A percentile compares a stretch with the other conserved stretches of the same genome.
These are phyloP conservation scores for Danio jaintianensis DNA, from an alignment of 2,797 vertebrate species.

Conservation along the genomic window DNA sequence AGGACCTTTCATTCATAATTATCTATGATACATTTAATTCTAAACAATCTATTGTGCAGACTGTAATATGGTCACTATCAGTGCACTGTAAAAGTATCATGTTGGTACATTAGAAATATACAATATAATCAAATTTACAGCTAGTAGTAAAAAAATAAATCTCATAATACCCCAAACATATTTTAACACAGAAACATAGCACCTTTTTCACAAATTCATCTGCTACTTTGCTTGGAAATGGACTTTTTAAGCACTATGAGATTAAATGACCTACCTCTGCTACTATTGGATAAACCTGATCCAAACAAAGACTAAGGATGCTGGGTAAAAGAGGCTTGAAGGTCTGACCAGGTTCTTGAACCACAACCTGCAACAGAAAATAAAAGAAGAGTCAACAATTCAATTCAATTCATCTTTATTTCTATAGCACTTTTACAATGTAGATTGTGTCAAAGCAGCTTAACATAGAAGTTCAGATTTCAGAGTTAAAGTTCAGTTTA, in stretches of 20 bases:
- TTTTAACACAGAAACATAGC: not conserved
- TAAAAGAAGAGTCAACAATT: not conserved
- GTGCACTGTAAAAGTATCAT: not conserved
- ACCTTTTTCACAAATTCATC: not conserved
- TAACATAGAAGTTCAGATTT: too few species aligned
- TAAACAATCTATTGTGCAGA: too few species aligned
- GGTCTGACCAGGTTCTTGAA: slow-evolving; percentile 95
- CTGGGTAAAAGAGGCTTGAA: slow-evolving; percentile 97
- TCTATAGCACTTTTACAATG: too few species aligned
- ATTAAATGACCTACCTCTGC: slow-evolving; percentile 84
- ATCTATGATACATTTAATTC: too few species aligned
- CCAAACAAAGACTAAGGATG: slow-evolving; percentile 96
- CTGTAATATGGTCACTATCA: not conserved
- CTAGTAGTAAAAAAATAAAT: too few species aligned
- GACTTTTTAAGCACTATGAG: not conserved
- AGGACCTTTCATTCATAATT: too few species aligned
- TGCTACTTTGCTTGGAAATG: not conserved
- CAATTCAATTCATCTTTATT: too few species aligned
- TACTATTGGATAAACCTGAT: slow-evolving; percentile 96
- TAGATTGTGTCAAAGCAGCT: too few species aligned
- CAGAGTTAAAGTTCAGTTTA: too few species aligned
- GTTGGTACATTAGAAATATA: too few species aligned
- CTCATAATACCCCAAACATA: too few species aligned
- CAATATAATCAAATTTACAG: too few species aligned
- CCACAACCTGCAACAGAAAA: slow-evolving; percentile 85